A percentile compares a stretch with the other conserved stretches of the same genome.
phyloP scores from a whole-genome alignment of 2,113 vertebrate genomes.

The Passer montanus region DNA sequence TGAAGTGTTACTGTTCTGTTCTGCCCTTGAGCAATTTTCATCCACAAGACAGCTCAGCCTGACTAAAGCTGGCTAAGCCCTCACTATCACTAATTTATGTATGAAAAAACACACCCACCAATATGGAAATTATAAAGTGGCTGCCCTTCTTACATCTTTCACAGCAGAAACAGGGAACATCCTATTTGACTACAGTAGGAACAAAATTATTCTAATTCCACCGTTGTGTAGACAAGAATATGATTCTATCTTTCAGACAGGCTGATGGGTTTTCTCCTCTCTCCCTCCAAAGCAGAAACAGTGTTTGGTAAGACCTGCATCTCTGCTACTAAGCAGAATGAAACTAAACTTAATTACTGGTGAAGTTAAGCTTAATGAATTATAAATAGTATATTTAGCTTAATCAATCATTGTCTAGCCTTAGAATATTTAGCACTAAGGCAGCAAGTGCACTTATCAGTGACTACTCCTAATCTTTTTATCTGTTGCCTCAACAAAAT shows the following conservation, averaged over 20 bases:
- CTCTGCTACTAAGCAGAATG: neutral
- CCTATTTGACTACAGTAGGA: neutral
- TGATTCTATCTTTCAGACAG: neutral
- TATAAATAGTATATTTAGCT: neutral
- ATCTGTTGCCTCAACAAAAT: neutral
- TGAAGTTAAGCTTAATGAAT: neutral
- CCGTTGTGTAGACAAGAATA: neutral
- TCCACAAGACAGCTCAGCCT: neutral
- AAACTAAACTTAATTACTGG: neutral
- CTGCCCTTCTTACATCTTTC: neutral
- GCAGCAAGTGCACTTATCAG: neutral
- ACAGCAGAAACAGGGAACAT: neutral
- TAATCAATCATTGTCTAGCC: neutral
- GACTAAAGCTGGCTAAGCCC: neutral
- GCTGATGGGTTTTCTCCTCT: neutral
- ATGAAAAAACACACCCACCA: neutral
- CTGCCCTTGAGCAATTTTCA: neutral
- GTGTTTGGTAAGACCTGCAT: neutral
- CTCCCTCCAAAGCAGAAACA: neutral
- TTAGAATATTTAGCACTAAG: neutral
- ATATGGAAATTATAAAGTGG: neutral
- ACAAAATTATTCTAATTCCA: neutral
- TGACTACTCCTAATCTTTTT: neutral
- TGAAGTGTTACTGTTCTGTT: neutral
- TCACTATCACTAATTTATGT: neutral